Conservation (phyloP, 1,140 invertebrate genomes). For the Brachionus koreanus region DNA sequence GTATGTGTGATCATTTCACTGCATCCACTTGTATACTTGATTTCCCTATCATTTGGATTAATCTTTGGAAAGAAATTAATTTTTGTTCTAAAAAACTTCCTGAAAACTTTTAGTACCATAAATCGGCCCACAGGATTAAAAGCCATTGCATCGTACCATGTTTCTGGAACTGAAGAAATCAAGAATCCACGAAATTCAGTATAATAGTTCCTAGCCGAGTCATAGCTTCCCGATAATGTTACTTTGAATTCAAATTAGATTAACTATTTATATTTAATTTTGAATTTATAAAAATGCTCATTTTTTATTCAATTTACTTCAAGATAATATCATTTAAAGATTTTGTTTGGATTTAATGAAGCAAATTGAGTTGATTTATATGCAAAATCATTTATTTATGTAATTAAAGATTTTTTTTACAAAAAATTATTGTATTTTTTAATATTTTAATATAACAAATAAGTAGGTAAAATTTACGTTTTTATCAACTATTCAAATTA, state of each 20-base stretch:
- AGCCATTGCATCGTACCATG: constrained; percentile 25
- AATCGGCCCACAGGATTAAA: constrained; percentile 28
- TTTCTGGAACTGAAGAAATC: constrained; percentile 18
- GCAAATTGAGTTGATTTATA: too few species aligned
- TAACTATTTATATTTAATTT: background rate
- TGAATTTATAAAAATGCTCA: too few species aligned
- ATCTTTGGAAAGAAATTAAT: background rate
- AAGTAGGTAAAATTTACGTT: too few species aligned
- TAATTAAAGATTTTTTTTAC: too few species aligned
- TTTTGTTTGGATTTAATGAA: too few species aligned
- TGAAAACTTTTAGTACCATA: background rate
- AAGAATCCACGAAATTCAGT: constrained; percentile 36
- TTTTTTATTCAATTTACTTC: too few species aligned
- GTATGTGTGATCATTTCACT: constrained; percentile 35
- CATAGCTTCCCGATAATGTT: background rate
- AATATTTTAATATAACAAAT: too few species aligned
- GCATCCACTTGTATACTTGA: constrained; percentile 15
- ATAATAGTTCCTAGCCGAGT: background rate
- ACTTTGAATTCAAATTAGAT: constrained; percentile 24
- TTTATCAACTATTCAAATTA: too few species aligned
- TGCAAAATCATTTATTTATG: too few species aligned
- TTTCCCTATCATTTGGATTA: constrained; percentile 8
- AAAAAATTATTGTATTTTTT: too few species aligned
- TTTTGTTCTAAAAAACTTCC: background rate
- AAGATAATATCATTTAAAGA: too few species aligned